A percentile compares a stretch with the other conserved stretches of the same genome.
Conservation (phyloP, 2,113 vertebrate genomes). For the Ginglymostoma cirratum region DNA sequence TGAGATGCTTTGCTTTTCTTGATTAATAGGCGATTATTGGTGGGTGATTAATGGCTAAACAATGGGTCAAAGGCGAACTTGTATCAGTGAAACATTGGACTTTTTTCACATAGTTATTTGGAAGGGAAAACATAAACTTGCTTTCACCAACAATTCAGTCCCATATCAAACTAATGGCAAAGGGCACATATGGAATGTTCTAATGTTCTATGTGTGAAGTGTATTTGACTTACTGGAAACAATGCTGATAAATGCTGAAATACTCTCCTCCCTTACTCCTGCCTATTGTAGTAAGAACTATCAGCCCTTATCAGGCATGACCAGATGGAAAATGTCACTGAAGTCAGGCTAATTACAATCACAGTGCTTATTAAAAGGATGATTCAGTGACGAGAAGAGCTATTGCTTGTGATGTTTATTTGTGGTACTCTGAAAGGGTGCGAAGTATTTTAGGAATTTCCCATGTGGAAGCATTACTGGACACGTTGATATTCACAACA, state of each 20-base stretch:
- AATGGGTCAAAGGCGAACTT: not conserved
- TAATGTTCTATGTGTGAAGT: not conserved
- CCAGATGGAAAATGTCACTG: conserved; percentile 32
- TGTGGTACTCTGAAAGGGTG: conserved; percentile 33
- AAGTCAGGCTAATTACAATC: conserved; percentile 27
- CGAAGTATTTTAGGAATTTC: conserved; percentile 29
- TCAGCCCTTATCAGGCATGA: conserved; percentile 17
- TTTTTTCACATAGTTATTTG: not conserved
- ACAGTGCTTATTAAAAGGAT: conserved; percentile 26
- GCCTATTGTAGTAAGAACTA: not conserved
- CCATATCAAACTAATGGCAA: not conserved
- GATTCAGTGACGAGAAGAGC: conserved; percentile 31
- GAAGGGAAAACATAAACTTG: not conserved
- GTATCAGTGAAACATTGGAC: not conserved
- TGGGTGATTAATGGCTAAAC: not conserved
- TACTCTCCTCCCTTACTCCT: not conserved
- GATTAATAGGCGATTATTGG: not conserved
- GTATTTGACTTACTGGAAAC: conserved; percentile 12
- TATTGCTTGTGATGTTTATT: conserved; percentile 32
- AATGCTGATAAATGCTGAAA: conserved; percentile 20
- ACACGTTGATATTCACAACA: conserved; percentile 22
- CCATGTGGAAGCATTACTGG: not conserved
- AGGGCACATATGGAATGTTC: not conserved
- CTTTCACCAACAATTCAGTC: conserved; percentile 9
- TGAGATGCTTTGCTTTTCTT: not conserved